Percentiles rank a stretch among this genome's conserved stretches.
These are phyloP conservation scores for Scrobipalpa costella DNA, from an alignment of 2,888 invertebrate species.

Conservation along the genomic window DNA sequence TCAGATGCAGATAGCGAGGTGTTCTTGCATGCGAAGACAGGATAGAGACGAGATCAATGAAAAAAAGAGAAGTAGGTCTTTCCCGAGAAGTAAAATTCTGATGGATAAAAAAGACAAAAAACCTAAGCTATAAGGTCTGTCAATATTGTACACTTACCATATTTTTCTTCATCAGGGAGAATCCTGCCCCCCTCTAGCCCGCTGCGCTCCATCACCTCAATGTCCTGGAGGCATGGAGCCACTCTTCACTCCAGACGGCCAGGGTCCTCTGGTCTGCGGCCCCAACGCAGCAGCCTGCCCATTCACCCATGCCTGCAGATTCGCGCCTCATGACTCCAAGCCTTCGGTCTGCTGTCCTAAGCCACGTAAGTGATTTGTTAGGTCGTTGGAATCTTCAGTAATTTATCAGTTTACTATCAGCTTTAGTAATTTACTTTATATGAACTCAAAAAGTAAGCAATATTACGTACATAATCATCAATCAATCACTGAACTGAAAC, in stretches of 20 bases:
- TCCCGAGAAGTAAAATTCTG: too few relatives aligned
- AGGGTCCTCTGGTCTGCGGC: conserved; percentile 84
- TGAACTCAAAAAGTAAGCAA: too few relatives aligned
- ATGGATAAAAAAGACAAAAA: too few relatives aligned
- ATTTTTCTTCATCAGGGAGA: conserved; percentile 58
- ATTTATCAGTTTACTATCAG: too few relatives aligned
- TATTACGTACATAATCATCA: too few relatives aligned
- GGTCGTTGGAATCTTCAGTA: neutral
- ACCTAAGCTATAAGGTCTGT: too few relatives aligned
- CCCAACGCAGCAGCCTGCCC: conserved; percentile 90
- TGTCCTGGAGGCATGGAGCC: conserved; percentile 61
- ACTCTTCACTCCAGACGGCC: conserved; percentile 72
- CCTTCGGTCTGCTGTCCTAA: conserved; percentile 94
- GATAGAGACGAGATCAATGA: too few relatives aligned
- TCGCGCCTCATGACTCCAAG: conserved; percentile 88
- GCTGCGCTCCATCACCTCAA: conserved; percentile 84
- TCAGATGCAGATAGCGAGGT: too few relatives aligned
- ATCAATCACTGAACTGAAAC: too few relatives aligned
- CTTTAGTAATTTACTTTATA: too few relatives aligned
- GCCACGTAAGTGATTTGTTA: conserved; percentile 82
- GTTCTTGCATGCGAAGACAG: too few relatives aligned
- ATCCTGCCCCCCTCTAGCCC: conserved; percentile 89
- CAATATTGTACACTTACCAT: neutral
- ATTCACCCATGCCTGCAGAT: conserved; percentile 91
- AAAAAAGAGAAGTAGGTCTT: too few relatives aligned